A percentile compares a stretch with the other conserved stretches of the same genome.
Conservation (phyloP, 2,797 vertebrate genomes). For the Coccyzus lansbergi region DNA sequence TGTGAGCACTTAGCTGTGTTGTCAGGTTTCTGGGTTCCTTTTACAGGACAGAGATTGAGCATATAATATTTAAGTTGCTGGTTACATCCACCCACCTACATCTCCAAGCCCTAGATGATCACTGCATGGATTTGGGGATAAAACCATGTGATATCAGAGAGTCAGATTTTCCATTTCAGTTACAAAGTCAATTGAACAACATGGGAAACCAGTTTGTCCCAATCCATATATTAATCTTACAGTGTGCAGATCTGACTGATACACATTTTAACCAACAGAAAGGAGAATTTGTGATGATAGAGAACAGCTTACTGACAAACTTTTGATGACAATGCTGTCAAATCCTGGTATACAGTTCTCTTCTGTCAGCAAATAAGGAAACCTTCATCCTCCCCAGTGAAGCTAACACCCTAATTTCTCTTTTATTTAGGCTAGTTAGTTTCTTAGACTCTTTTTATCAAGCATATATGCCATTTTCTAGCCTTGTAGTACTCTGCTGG, state of each 20-base stretch:
- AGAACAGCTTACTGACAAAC: not conserved
- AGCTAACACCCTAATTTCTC: not conserved
- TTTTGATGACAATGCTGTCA: not conserved
- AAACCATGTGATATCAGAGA: not conserved
- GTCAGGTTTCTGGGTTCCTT: not conserved
- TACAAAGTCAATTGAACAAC: not conserved
- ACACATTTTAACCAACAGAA: not conserved
- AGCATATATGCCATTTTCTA: not conserved
- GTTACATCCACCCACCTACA: not conserved
- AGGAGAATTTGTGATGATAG: not conserved
- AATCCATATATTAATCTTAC: not conserved
- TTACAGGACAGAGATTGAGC: not conserved
- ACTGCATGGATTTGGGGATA: not conserved
- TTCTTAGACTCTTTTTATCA: not conserved
- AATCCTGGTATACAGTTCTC: not conserved
- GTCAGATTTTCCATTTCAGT: not conserved
- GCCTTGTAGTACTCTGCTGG: not conserved
- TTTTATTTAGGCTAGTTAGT: not conserved
- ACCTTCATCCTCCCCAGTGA: not conserved
- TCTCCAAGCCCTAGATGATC: not conserved
- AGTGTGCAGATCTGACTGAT: not conserved
- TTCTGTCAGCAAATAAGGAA: not conserved
- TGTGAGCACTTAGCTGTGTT: not conserved
- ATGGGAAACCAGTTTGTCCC: not conserved
- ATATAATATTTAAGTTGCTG: not conserved